Base-by-base conservation (phyloP, 1,140 invertebrate species). In the Tachypleus tridentatus region DNA sequence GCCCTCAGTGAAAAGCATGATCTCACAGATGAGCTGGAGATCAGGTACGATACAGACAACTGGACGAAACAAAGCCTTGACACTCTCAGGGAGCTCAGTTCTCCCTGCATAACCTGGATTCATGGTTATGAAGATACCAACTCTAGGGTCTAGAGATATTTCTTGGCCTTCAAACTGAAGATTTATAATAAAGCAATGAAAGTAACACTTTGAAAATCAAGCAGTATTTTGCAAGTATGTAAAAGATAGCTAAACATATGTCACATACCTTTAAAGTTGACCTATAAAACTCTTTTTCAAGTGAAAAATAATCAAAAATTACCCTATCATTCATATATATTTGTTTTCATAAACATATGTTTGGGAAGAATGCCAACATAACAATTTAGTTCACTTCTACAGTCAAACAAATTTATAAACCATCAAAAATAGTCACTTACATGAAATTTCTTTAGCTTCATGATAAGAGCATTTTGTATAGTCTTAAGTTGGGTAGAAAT, bases 81-180 rank as follows among this genome's bases (percentile, higher is more conserved):
- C 87, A 0, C 89, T 92, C 76, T 94, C 91, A 0, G 91, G 91
- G 50, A 95, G 77, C 73, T 94, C 89, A 0, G 89, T 93, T 58
- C 90, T 82, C 1, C 91, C 89, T 0, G 89, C 89, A 74, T 94
- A 93, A 4, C 89, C 91, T 0, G 90, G 90, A 80, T 94, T 94
- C 89, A 95, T 93, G 6, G 91, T 94, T 56, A 94, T 92, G 73
- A 95, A 96, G 62, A 94, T 87, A 3, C 91, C 91, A 10, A 93
- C 86, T 78, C 91, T 89, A 6, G 79, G 76, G 76, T 95, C 89
- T 72, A 96, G 72, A 5, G 77, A 77, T 59, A 94, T 93, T 71
- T 92, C 86, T 73, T 86, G 82, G 4, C 85, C 87, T 79, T 93
- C 90, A 79, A 94, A 94, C 85, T 91, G 67, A 52, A 75, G 74